Evolutionary conservation across 1,140 invertebrate species (phyloP).

Genomic region (Radopholus similis): DNA sequence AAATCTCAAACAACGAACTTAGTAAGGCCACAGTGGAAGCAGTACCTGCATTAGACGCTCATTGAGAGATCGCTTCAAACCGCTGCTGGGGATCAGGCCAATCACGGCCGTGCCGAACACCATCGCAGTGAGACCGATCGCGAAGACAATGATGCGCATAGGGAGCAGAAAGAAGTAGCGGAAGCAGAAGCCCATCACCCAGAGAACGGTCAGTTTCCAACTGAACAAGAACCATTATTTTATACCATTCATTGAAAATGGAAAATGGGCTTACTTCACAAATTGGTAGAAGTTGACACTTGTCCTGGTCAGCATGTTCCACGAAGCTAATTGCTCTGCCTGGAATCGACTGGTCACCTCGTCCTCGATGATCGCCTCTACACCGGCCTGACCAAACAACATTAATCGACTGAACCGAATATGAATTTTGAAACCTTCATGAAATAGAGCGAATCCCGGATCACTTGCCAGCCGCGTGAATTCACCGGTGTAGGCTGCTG

Average conservation of each 20-base stretch:
- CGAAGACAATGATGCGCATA: conserved; percentile 48
- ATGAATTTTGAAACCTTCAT: conserved; percentile 36
- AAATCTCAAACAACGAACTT: conserved; percentile 13
- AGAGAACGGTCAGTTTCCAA: conserved; percentile 52
- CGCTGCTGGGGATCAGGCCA: conserved; percentile 48
- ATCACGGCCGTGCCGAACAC: conserved; percentile 50
- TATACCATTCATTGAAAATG: not conserved
- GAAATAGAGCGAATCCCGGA: conserved; percentile 29
- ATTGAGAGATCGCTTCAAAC: conserved; percentile 34
- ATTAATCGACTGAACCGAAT: too few species aligned
- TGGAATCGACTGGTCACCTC: conserved; percentile 58
- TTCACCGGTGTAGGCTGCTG: conserved; percentile 18
- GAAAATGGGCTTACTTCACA: conserved; percentile 40
- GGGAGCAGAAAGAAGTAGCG: conserved; percentile 55
- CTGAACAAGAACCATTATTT: conserved; percentile 32
- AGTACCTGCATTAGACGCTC: conserved; percentile 33
- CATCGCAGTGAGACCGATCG: conserved; percentile 43
- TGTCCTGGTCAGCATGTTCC: conserved; percentile 58
- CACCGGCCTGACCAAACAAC: conserved; percentile 39
- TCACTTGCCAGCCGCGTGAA: conserved; percentile 32
- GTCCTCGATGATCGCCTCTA: conserved; percentile 60
- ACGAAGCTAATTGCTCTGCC: conserved; percentile 56
- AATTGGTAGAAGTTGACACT: conserved; percentile 45
- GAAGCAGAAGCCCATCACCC: conserved; percentile 50
- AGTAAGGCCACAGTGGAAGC: not conserved